Base-by-base conservation (phyloP, 2,888 invertebrate genomes). In the Protophormia terraenovae region DNA sequence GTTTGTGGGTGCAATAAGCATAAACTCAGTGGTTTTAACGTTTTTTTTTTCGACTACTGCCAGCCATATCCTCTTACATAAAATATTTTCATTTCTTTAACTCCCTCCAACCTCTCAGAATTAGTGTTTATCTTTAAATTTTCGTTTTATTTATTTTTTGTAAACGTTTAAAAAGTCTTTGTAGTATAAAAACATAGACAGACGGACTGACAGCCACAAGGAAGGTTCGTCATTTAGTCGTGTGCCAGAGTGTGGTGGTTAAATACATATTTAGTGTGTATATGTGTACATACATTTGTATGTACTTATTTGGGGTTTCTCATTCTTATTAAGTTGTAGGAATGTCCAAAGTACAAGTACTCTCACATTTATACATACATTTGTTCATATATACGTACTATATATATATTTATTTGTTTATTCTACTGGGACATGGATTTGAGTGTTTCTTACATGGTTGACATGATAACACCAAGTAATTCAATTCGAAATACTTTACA, bases 1-100 rank as follows among this genome's bases (percentile, higher is more conserved):
- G 90, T 90, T 90, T 90, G 89, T 89, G 90, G 90, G 89, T 90
- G 89, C 90, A 91, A 91, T 91, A 91, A 91, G 90, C 91, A 90
- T 91, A 90, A 91, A 91, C 32, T 53, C 77, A 16, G 62, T 66
- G 73, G 35, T 47, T 76, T 73, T 60, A 62, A 29, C 24, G 32
- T 62, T 16, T 62, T 62, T 47, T n/a, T n/a, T n/a, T n/a, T 53
- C 5, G 45, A 12, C 14, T 41, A 66, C n/a, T 45, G 55, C 4
- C 4, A 16, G 7, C 19, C 19, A 45, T 64, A 45, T 24, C 66
- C 29, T 67, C 27, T 75, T 64, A 16, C 19, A 55, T n/a, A 10
- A 55, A 72, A 22, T 38, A 53, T 27, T 53, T 76, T 55, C 14
- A 45, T 45, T 64, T 24, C 62, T 60, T 4, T 19, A 14, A 41